These are phyloP conservation scores for Cheilosia grossa DNA, from an alignment of 2,888 invertebrate species.

Conservation along the genomic window DNA sequence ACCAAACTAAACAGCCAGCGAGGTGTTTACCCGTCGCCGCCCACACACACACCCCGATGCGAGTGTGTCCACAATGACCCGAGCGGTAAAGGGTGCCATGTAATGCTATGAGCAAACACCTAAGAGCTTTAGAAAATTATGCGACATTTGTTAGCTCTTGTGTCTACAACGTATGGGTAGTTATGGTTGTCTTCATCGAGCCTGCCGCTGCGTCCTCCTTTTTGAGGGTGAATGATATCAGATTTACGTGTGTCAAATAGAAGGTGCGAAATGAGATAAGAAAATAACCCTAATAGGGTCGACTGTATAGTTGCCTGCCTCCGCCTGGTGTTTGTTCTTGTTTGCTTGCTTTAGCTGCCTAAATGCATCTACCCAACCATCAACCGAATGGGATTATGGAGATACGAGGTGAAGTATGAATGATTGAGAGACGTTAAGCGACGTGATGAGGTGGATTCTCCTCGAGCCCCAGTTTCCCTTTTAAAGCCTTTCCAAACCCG, in stretches of 20 bases:
- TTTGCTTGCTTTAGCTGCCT: slow-evolving; percentile 27
- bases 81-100: slow-evolving; percentile 27
- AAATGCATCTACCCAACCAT: slow-evolving; percentile 42
- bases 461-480: slow-evolving; percentile 24
- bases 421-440: slow-evolving; percentile 61
- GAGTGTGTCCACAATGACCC: not conserved
- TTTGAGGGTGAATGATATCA: slow-evolving; percentile 69
- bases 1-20: slow-evolving; percentile 4
- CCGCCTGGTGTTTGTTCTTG: slow-evolving; percentile 12
- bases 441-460: slow-evolving; percentile 16
- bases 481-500: slow-evolving; percentile 19
- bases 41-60: slow-evolving; percentile 22
- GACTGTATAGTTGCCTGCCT: not conserved
- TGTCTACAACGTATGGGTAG: slow-evolving; percentile 20
- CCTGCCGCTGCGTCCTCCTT: slow-evolving; percentile 29
- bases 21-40: slow-evolving; percentile 28
- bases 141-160: slow-evolving; percentile 70
- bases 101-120: slow-evolving; percentile 67
- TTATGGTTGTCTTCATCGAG: slow-evolving; percentile 50
- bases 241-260: slow-evolving; percentile 71
- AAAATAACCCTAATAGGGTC: slow-evolving; percentile 64
- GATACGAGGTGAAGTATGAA: slow-evolving; percentile 62
- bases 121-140: slow-evolving; percentile 71
- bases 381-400: slow-evolving; percentile 60
- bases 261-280: slow-evolving; percentile 72